A percentile compares a stretch with the other conserved stretches of the same genome.
These are phyloP conservation scores for Triplophysa rosa DNA, from an alignment of 2,113 vertebrate genomes.

Conservation along the genomic window DNA sequence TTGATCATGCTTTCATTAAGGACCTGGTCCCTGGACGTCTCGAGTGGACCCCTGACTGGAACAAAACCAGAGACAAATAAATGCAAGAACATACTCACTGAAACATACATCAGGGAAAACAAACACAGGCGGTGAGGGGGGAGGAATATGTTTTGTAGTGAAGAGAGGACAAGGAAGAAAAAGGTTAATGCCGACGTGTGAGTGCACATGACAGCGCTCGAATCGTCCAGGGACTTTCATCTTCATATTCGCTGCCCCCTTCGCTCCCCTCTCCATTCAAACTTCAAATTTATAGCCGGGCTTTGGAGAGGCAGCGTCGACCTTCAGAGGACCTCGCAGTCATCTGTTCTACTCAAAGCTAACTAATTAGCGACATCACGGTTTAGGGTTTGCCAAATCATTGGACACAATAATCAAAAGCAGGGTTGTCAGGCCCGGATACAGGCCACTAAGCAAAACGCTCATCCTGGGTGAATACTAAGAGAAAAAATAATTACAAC, in stretches of 20 bases:
- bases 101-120: slow-evolving; percentile 37
- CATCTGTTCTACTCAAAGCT: slow-evolving; percentile 64
- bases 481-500: slow-evolving; percentile 59
- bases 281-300: slow-evolving; percentile 59
- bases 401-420: slow-evolving; percentile 69
- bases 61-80: slow-evolving; percentile 17
- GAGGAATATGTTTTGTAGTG: slow-evolving; percentile 29
- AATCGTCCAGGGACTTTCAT: slow-evolving; percentile 59
- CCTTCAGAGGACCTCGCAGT: slow-evolving; percentile 66
- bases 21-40: slow-evolving; percentile 27
- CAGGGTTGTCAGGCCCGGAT: slow-evolving; percentile 65
- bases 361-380: slow-evolving; percentile 72
- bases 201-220: slow-evolving; percentile 59
- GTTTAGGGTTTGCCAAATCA: slow-evolving; percentile 68
- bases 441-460: slow-evolving; percentile 68
- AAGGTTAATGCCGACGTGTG: slow-evolving; percentile 66
- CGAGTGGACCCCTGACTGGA: slow-evolving; percentile 1
- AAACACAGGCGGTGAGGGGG: slow-evolving; percentile 6
- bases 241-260: slow-evolving; percentile 52
- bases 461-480: slow-evolving; percentile 49
- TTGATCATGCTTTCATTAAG: slow-evolving; percentile 43
- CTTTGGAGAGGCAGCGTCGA: slow-evolving; percentile 61
- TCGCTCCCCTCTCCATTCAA: slow-evolving; percentile 43
- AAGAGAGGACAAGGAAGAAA: slow-evolving; percentile 46
- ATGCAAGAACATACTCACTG: background rate